Percentiles rank a stretch among this genome's conserved stretches.
Conservation (phyloP, 2,888 invertebrate species). For the Cerastis leucographa region DNA sequence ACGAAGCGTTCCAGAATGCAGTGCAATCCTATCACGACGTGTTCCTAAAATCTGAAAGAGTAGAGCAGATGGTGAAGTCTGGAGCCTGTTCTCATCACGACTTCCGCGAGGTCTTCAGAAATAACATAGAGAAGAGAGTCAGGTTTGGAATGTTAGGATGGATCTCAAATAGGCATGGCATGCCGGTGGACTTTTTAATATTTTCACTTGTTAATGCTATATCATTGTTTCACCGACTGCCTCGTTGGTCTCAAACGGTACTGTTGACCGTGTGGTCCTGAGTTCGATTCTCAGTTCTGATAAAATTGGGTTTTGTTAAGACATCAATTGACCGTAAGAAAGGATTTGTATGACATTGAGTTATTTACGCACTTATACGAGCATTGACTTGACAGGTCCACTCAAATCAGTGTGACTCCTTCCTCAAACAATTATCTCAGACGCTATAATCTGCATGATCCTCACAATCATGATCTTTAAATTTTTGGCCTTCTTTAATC, state of each 20-base stretch:
- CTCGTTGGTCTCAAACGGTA: background rate
- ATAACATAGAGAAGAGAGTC: constrained; percentile 99
- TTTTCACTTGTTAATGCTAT: constrained; percentile 14
- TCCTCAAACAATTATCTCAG: background rate
- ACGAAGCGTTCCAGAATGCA: constrained; percentile 99
- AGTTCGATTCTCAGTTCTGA: background rate
- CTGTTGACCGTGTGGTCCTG: background rate
- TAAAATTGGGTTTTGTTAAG: background rate
- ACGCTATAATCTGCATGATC: no score
- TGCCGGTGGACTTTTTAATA: constrained; percentile 31
- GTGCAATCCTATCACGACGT: constrained; percentile 99
- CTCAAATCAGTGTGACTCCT: background rate
- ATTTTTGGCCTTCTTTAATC: background rate
- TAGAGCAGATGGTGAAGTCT: constrained; percentile 98
- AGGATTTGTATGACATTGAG: background rate
- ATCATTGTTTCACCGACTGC: constrained; percentile 1
- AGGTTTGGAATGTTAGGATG: constrained; percentile 89
- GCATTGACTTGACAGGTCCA: background rate
- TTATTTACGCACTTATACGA: background rate
- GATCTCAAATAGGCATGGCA: constrained; percentile 55
- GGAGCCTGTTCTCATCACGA: constrained; percentile 99
- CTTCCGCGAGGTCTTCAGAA: constrained; percentile 98
- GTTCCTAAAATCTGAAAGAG: constrained; percentile 99
- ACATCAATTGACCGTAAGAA: background rate
- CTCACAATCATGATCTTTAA: no score